phyloP scores from a whole-genome alignment of 2,888 invertebrate genomes.

The Eilema depressum region DNA sequence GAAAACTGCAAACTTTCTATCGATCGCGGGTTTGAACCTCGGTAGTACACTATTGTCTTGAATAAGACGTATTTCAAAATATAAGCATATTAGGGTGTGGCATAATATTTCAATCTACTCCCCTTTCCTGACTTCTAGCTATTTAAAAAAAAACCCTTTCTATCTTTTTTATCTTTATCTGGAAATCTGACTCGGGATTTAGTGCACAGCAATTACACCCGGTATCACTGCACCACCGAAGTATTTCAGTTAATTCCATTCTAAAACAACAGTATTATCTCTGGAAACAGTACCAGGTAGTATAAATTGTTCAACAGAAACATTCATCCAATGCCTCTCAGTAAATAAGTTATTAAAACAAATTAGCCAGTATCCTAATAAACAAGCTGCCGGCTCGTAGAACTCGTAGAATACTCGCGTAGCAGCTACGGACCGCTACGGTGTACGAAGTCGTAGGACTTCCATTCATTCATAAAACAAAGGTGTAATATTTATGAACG shows the following conservation, averaged over 20 bases:
- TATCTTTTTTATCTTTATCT: too few species aligned
- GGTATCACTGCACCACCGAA: background rate
- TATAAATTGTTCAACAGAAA: background rate
- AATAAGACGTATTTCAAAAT: background rate
- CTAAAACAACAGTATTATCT: background rate
- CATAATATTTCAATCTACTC: too few species aligned
- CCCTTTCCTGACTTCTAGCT: too few species aligned
- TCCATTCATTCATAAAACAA: background rate
- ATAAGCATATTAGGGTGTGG: too few species aligned
- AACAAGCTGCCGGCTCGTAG: slow-evolving; percentile 15
- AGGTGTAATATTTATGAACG: background rate
- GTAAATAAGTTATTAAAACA: slow-evolving; percentile 19
- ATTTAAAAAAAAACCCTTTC: too few species aligned
- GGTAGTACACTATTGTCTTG: background rate
- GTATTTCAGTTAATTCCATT: background rate
- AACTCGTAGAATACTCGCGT: slow-evolving; percentile 14
- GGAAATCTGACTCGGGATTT: too few species aligned
- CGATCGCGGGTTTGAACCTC: background rate
- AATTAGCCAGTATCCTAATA: slow-evolving; percentile 15
- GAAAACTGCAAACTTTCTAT: background rate
- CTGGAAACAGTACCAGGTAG: background rate
- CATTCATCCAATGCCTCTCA: background rate
- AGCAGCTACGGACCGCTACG: slow-evolving; percentile 15
- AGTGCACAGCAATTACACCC: too few species aligned
- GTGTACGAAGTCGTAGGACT: background rate